A percentile compares a stretch with the other conserved stretches of the same genome.
Conservation (phyloP, 1,140 invertebrate genomes). For the Brachionus rotundiformis region DNA sequence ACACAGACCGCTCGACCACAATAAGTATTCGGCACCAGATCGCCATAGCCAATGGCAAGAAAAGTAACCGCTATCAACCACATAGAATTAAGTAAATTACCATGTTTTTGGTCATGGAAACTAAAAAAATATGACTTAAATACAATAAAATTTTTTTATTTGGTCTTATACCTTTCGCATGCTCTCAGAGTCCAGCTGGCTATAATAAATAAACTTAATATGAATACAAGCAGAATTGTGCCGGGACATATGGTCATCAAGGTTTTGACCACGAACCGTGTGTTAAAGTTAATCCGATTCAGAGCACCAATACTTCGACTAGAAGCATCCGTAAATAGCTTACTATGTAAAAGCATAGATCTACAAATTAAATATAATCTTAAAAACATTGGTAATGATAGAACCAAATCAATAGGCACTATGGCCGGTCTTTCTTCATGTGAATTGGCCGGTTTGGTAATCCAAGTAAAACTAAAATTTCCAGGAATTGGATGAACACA, state of each 20-base stretch:
- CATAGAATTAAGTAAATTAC: conserved; percentile 95
- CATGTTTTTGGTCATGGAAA: conserved; percentile 88
- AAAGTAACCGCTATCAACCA: conserved; percentile 93
- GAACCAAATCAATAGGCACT: conserved; percentile 55
- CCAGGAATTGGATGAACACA: conserved; percentile 95
- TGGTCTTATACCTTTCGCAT: conserved; percentile 85
- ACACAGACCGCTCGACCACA: conserved; percentile 96
- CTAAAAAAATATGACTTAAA: conserved; percentile 65
- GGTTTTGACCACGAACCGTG: conserved; percentile 96
- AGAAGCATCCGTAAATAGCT: conserved; percentile 97
- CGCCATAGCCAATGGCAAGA: conserved; percentile 97
- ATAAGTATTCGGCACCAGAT: conserved; percentile 99
- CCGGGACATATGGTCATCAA: conserved; percentile 99
- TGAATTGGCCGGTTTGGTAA: conserved; percentile 67
- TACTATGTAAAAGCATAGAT: conserved; percentile 97
- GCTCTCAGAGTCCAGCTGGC: conserved; percentile 96
- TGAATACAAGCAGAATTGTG: conserved; percentile 93
- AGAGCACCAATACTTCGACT: conserved; percentile 83
- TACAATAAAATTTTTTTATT: not conserved
- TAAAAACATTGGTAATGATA: conserved; percentile 98
- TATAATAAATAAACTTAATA: conserved; percentile 92
- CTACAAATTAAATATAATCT: conserved; percentile 97
- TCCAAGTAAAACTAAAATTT: conserved; percentile 92
- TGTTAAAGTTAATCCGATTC: conserved; percentile 99
- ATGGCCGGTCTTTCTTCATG: not conserved